These are phyloP conservation scores for Scolopax mira DNA, from an alignment of 2,113 vertebrate species.

Conservation along the genomic window DNA sequence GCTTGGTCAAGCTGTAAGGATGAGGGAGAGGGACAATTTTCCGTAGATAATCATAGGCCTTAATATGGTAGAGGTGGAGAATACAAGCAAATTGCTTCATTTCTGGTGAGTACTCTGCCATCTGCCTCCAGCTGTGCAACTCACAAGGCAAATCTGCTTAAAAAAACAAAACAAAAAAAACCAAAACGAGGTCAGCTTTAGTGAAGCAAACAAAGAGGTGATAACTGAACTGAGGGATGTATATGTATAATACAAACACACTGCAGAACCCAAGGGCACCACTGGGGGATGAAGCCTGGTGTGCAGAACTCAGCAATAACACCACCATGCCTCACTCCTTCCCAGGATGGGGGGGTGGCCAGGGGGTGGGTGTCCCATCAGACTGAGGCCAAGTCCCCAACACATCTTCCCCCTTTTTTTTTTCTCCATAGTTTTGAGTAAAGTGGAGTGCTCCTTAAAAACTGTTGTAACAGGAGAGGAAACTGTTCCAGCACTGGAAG, in stretches of 20 bases:
- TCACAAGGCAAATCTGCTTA: slow-evolving; percentile 65
- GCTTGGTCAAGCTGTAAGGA: slow-evolving; percentile 69
- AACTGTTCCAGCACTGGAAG: no score
- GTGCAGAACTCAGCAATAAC: fast-evolving
- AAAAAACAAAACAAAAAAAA: not conserved
- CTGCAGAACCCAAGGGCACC: not conserved
- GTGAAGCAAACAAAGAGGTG: not conserved
- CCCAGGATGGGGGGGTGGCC: not conserved
- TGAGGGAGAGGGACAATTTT: slow-evolving; percentile 70
- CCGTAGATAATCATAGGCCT: slow-evolving; percentile 59
- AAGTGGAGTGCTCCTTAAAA: not conserved
- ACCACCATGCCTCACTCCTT: not conserved
- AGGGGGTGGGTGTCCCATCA: not conserved
- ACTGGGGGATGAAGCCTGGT: not conserved
- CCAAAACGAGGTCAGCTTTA: not conserved
- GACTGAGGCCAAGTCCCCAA: not conserved
- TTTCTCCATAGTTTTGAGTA: not conserved
- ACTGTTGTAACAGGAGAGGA: not conserved
- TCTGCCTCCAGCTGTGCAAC: slow-evolving; percentile 52
- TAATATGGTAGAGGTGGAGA: slow-evolving; percentile 62
- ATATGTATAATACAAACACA: not conserved
- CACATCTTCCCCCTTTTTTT: not conserved
- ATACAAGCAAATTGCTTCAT: slow-evolving; percentile 68
- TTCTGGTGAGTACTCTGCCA: slow-evolving; percentile 55
- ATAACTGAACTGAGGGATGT: not conserved